Evolutionary conservation across 2,113 vertebrate species (phyloP), one percentile per base, ranked within the genome.

Genomic region (Mesoclemmys tuberculata): DNA sequence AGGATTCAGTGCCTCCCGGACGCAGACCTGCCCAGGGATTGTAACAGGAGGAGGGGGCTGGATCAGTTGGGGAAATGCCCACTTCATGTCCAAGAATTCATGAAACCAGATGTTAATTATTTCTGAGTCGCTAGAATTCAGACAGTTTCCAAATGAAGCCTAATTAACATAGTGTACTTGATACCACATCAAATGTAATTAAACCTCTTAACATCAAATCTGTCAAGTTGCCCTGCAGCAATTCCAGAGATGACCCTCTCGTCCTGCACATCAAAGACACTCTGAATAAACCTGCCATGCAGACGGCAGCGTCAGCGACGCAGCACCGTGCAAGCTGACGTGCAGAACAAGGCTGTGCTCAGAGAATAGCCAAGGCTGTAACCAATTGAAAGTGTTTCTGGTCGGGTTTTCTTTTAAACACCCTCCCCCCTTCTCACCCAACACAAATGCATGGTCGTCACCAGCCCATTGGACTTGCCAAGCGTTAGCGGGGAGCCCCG

Each of bases 171-270:
- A 31, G 52, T 78, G 52, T 79, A 93, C 87, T 95, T 68, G 97
- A 97, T 97, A 97, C 94, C 87, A 82, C 96, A 91, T 91, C 98
- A 97, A 94, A 97, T 97, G 97, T 95, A 97, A 98, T 97, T 97
- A 98, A 97, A 95, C 78, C 56, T 89, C 92, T 97, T 96, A 88
- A 97, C 96, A 96, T 82, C 86, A 96, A 94, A 94, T 49, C 82
- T 86, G 86, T 38, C 91, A 96, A 94, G 58, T 83, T 94, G 92
- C 85, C 77, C 81, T 92, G 71, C 38, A 56, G 75, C 94, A 87
- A 95, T 97, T 26, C 0, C 94, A 93, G 94, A 85, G 26, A 68
- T 68, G 90, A 94, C 90, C 87, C 79, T 18, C 46, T 10, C 85
- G 82, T 48, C 91, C 78, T 7, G 10, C 82, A 52, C 16, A 10